These are phyloP conservation scores for Volucella zonaria DNA, from an alignment of 2,888 invertebrate species.

Conservation along the genomic window DNA sequence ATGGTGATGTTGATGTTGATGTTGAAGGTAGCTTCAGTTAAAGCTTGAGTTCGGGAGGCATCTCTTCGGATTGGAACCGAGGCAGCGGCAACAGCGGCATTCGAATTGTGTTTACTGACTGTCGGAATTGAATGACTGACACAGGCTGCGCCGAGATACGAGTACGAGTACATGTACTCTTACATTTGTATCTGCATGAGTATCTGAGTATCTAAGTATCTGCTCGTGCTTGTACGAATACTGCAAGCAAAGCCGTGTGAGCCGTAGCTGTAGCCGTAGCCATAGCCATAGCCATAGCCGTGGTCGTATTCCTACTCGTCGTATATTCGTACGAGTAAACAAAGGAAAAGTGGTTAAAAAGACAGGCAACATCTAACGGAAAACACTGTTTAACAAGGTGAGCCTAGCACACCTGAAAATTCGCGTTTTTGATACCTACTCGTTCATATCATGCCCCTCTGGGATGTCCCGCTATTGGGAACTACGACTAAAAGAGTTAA, in stretches of 20 bases:
- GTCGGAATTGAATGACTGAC: constrained; percentile 57
- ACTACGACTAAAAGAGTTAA: constrained; percentile 14
- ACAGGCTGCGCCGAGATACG: constrained; percentile 27
- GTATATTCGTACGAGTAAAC: constrained; percentile 59
- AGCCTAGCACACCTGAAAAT: constrained; percentile 74
- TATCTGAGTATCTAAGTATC: constrained; percentile 18
- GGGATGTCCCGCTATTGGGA: background rate
- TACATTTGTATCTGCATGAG: no score
- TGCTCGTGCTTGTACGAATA: constrained; percentile 32
- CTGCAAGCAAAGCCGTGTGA: constrained; percentile 64
- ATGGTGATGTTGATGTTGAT: constrained; percentile 38
- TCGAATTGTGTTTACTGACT: constrained; percentile 70
- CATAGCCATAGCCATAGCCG: no score
- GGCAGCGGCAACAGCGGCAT: constrained; percentile 62
- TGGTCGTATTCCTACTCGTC: constrained; percentile 46
- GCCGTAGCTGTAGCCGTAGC: no score
- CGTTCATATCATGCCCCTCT: background rate
- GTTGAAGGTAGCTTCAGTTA: constrained; percentile 55
- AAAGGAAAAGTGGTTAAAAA: constrained; percentile 66
- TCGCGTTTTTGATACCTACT: constrained; percentile 63
- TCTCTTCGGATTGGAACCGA: constrained; percentile 65
- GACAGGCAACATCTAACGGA: constrained; percentile 73
- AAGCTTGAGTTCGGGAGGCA: constrained; percentile 15
- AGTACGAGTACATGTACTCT: constrained; percentile 13
- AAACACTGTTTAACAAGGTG: constrained; percentile 74